Conservation (phyloP, 2,113 vertebrate genomes). For the Scatophagus argus region DNA sequence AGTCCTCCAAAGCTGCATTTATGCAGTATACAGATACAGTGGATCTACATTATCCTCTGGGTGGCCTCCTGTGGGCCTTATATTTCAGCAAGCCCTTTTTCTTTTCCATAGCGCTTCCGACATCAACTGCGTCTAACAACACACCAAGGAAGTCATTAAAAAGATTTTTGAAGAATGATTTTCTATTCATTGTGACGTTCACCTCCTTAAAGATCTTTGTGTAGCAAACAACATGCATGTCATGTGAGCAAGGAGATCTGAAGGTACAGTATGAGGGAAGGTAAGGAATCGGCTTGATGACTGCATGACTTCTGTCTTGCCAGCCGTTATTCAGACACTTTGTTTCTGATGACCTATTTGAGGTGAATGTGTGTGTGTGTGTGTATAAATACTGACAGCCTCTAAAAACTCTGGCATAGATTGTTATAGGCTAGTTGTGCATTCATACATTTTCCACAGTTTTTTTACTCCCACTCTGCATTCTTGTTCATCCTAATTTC, state of each 20-base stretch:
- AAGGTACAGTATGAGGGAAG: conserved; percentile 2
- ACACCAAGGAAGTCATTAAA: not conserved
- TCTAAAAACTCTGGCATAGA: not conserved
- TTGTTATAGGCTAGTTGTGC: not conserved
- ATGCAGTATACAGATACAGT: conserved; percentile 4
- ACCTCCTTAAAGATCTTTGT: not conserved
- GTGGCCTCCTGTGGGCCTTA: not conserved
- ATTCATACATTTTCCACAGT: no score
- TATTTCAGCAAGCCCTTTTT: not conserved
- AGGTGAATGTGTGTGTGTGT: no score
- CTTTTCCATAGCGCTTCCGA: not conserved
- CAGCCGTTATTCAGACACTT: not conserved
- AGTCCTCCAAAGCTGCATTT: not conserved
- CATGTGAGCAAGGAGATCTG: not conserved
- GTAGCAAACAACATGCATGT: not conserved
- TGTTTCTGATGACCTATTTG: not conserved
- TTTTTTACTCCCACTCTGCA: not conserved
- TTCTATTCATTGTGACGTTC: not conserved
- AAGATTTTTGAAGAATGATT: not conserved
- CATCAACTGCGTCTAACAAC: not conserved
- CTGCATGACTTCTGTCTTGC: not conserved
- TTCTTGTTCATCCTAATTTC: not conserved
- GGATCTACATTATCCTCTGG: not conserved
- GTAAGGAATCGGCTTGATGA: not conserved
- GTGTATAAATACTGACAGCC: no score